Base-by-base conservation (phyloP, 2,113 vertebrate genomes). In the Salvelinus fontinalis region DNA sequence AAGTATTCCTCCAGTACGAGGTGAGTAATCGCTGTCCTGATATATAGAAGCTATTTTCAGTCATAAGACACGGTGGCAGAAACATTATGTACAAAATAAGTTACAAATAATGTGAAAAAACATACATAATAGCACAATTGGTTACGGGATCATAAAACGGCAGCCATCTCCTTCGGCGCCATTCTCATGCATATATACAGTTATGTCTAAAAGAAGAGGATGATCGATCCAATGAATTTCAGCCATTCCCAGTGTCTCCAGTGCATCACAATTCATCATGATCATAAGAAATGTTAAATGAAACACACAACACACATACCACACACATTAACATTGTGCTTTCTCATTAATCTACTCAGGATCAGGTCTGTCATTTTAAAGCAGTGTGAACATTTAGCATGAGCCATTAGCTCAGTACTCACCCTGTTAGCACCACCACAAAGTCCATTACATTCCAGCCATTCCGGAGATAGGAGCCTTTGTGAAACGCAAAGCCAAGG, bases 381-480 rank as follows among this genome's bases (percentile, higher is more conserved):
- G 59, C 59, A 22, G 59, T n/a, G 8, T 62, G 7, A 62, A 24
- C n/a, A 16, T 62, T 22, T 73, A 78, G 72, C 73, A 84, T 31
- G 60, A 86, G 81, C 85, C 87, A 85, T 88, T 84, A 87, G 80
- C 82, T 76, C 34, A 44, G 71, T 85, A 90, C 97, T 93, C 93
- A 98, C 97, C 97, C 97, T 0, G 97, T 98, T 81, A 99, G 92
- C 74, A 98, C 97, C 66, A 99, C 97, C 8, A 99, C 97, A 62
- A 99, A 99, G 93, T 98, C 97, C 97, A 99, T 99, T 85, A 99
- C 96, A 0, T 99, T 99, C 97, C 97, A 99, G 70, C 97, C 97
- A 0, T 98, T 99, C 1, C 95, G 92, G 39, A 99, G 95, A 87
- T 99, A 99, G 76, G 97, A 97, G 85, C 93, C 97, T 93, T 97